Conservation (phyloP, 1,140 invertebrate species). For the Contarinia nasturtii region DNA sequence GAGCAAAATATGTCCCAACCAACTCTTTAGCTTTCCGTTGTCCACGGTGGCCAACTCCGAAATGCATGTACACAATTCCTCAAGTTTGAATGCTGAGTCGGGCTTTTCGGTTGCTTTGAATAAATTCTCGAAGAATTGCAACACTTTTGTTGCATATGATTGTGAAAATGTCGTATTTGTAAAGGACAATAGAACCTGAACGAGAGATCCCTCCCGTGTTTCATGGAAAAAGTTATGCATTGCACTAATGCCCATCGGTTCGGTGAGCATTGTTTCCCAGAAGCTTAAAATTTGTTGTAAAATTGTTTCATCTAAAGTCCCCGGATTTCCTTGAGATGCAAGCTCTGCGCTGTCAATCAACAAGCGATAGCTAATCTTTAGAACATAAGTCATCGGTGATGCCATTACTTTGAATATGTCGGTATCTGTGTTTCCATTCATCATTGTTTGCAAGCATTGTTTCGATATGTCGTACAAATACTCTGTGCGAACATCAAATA, state of each 20-base stretch:
- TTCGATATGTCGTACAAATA: conserved; percentile 44
- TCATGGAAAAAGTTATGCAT: conserved; percentile 61
- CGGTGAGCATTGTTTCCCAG: conserved; percentile 68
- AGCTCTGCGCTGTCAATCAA: conserved; percentile 34
- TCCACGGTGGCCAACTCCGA: conserved; percentile 45
- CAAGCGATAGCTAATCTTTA: conserved; percentile 49
- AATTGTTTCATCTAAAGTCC: conserved; percentile 15
- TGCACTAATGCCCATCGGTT: conserved; percentile 54
- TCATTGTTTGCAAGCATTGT: conserved; percentile 41
- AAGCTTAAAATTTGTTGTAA: conserved; percentile 32
- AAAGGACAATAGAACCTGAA: conserved; percentile 54
- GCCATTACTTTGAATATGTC: conserved; percentile 39
- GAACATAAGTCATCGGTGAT: conserved; percentile 32
- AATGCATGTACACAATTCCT: conserved; percentile 46
- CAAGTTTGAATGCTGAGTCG: conserved; percentile 37
- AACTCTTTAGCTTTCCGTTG: conserved; percentile 38
- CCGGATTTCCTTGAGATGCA: conserved; percentile 6
- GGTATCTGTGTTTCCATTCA: conserved; percentile 35
- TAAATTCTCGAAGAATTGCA: conserved; percentile 63
- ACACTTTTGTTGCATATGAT: conserved; percentile 53
- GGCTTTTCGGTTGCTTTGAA: conserved; percentile 43
- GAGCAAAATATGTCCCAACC: conserved; percentile 47
- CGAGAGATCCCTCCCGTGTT: conserved; percentile 34
- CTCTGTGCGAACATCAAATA: conserved; percentile 53
- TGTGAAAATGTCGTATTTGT: conserved; percentile 43